A percentile compares a stretch with the other conserved stretches of the same genome.
Evolutionary conservation across 2,888 invertebrate species (phyloP).

Genomic region (Neoascia interrupta): DNA sequence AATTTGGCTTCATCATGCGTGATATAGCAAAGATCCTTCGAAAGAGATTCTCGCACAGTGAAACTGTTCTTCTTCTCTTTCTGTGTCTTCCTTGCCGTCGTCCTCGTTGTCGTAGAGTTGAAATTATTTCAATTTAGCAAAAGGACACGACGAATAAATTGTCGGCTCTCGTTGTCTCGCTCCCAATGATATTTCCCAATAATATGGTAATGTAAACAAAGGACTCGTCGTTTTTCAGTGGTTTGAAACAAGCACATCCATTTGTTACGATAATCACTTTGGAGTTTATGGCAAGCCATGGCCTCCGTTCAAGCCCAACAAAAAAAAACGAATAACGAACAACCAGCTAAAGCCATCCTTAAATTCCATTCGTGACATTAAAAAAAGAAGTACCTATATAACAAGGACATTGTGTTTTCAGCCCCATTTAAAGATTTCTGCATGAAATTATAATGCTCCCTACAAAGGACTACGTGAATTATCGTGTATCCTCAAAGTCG

Average conservation of each 20-base stretch:
- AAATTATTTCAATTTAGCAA: constrained; percentile 58
- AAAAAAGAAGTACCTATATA: constrained; percentile 1
- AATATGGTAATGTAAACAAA: constrained; percentile 66
- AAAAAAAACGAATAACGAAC: constrained; percentile 7
- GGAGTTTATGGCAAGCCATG: constrained; percentile 34
- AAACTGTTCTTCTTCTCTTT: neutral
- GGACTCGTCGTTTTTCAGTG: constrained; percentile 37
- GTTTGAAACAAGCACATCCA: constrained; percentile 56
- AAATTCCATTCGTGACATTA: constrained; percentile 50
- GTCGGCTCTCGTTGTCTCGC: constrained; percentile 9
- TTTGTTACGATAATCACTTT: constrained; percentile 67
- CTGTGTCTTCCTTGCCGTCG: neutral
- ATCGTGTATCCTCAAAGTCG: constrained; percentile 25
- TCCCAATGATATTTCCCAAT: constrained; percentile 55
- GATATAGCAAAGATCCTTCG: constrained; percentile 52
- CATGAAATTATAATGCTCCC: constrained; percentile 60
- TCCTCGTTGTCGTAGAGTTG: constrained; percentile 15
- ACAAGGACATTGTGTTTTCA: constrained; percentile 63
- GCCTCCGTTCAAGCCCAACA: too few relatives aligned
- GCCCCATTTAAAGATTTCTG: constrained; percentile 66
- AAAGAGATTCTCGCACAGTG: neutral
- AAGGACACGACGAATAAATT: constrained; percentile 59
- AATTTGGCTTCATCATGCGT: constrained; percentile 60
- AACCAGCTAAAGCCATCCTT: too few relatives aligned
- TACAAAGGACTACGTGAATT: constrained; percentile 32